These are phyloP conservation scores for Coreius guichenoti DNA, from an alignment of 2,797 vertebrate species.

Conservation along the genomic window DNA sequence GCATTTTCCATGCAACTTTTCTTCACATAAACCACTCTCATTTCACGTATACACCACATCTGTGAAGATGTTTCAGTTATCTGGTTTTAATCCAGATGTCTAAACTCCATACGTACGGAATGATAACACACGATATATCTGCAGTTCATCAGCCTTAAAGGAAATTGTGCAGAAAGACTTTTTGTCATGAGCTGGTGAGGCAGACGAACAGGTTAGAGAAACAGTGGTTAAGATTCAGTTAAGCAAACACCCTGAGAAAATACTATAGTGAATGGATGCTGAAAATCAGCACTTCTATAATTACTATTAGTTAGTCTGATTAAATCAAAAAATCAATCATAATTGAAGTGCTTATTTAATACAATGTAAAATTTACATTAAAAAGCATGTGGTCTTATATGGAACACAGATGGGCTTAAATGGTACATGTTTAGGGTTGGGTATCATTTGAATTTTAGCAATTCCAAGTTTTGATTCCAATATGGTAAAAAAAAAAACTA, in stretches of 20 bases:
- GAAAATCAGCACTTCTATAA: no score
- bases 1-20: background rate
- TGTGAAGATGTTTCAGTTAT: background rate
- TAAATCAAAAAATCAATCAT: background rate
- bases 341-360: background rate
- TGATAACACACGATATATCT: slow-evolving; percentile 10
- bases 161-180: background rate
- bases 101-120: background rate
- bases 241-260: background rate
- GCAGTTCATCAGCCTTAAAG: slow-evolving; percentile 12
- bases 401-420: background rate
- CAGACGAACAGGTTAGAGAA: background rate
- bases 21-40: slow-evolving; percentile 2
- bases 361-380: background rate
- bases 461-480: no score
- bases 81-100: background rate
- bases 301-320: background rate
- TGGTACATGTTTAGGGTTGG: no score
- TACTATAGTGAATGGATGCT: no score
- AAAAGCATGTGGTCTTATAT: background rate
- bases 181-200: background rate
- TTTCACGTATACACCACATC: background rate
- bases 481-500: no score
- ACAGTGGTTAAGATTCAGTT: no score
- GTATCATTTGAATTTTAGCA: no score